A percentile compares a stretch with the other conserved stretches of the same genome.
phyloP scores from a whole-genome alignment of 2,888 invertebrate species.

The Conistra vaccinii region DNA sequence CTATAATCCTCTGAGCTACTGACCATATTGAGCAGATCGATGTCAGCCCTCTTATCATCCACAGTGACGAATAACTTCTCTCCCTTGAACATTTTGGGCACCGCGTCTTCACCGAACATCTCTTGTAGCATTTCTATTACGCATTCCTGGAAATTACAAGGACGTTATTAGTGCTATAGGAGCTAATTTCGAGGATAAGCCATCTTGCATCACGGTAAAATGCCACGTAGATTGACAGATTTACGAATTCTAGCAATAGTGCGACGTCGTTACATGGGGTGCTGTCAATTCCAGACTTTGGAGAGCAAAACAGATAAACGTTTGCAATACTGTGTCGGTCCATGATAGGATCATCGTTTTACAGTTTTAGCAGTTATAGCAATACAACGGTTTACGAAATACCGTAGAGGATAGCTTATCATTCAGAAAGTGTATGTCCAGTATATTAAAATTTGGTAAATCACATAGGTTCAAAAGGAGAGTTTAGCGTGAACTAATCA shows the following conservation, averaged over 20 bases:
- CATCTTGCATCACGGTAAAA: neutral
- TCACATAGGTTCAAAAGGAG: neutral
- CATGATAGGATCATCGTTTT: neutral
- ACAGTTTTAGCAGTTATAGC: neutral
- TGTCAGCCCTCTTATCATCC: slow-evolving; percentile 95
- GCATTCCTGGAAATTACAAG: slow-evolving; percentile 91
- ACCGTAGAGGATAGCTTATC: neutral
- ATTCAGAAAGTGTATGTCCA: neutral
- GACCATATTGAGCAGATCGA: slow-evolving; percentile 95
- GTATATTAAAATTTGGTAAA: neutral
- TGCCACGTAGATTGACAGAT: neutral
- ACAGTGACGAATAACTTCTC: slow-evolving; percentile 96
- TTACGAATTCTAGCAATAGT: neutral
- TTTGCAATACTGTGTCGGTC: neutral
- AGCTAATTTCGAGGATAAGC: neutral
- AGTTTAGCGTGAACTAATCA: neutral
- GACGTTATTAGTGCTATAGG: neutral
- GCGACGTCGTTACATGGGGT: neutral
- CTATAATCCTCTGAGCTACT: slow-evolving; percentile 53
- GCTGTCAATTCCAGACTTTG: neutral
- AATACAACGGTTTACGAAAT: neutral
- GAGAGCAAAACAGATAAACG: neutral
- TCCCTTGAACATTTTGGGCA: slow-evolving; percentile 98
- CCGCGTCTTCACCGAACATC: slow-evolving; percentile 98
- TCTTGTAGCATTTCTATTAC: slow-evolving; percentile 97